These are phyloP conservation scores for Sesamia inferens DNA, from an alignment of 2,888 invertebrate species.

Conservation along the genomic window DNA sequence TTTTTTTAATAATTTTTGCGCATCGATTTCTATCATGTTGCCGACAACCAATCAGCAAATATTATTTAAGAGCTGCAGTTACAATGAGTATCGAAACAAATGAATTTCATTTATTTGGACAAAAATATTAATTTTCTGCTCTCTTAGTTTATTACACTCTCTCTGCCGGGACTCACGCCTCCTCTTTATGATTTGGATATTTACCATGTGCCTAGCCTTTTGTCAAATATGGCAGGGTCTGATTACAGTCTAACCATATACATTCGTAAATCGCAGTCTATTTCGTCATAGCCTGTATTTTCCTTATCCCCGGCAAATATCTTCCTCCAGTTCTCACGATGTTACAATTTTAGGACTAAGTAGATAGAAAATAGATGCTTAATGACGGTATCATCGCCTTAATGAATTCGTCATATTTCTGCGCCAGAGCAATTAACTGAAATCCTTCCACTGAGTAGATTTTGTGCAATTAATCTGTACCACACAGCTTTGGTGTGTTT, in stretches of 20 bases:
- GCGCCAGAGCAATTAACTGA: slow-evolving; percentile 61
- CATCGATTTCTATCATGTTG: slow-evolving; percentile 12
- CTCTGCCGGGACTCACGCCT: too few relatives aligned
- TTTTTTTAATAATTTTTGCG: slow-evolving; percentile 17
- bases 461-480: slow-evolving; percentile 38
- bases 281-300: not conserved
- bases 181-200: not conserved
- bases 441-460: slow-evolving; percentile 46
- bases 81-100: not conserved
- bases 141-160: not conserved
- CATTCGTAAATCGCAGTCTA: not conserved
- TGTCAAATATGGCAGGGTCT: not conserved
- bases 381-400: slow-evolving; percentile 29
- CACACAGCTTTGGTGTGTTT: slow-evolving; percentile 4
- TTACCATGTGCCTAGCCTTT: not conserved
- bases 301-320: not conserved
- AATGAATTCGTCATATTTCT: slow-evolving; percentile 53
- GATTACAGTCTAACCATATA: not conserved
- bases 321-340: not conserved
- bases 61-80: not conserved
- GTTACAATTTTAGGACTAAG: not conserved
- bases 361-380: too few relatives aligned
- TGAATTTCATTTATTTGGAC: not conserved
- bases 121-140: not conserved
- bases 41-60: slow-evolving; percentile 11